Evolutionary conservation across 2,888 invertebrate genomes (phyloP).

Genomic region (Sphaerophoria taeniata): DNA sequence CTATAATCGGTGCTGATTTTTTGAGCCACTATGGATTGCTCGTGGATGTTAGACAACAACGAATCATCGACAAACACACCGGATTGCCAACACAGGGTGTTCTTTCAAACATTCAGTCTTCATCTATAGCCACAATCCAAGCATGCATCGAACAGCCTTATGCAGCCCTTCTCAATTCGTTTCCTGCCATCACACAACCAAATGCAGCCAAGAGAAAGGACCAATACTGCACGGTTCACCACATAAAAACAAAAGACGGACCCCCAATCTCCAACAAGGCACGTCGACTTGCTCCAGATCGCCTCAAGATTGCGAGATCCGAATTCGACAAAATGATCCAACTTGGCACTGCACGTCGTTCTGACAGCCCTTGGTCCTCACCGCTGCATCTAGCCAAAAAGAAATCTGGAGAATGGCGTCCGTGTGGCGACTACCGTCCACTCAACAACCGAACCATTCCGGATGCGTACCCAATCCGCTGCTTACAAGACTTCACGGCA

Average conservation of each 20-base stretch:
- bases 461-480: conserved; percentile 78
- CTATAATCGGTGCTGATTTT: conserved; percentile 36
- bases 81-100: not conserved
- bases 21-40: conserved; percentile 16
- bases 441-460: conserved; percentile 76
- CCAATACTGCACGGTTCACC: conserved; percentile 11
- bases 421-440: conserved; percentile 52
- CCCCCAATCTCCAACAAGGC: conserved; percentile 36
- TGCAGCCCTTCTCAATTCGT: conserved; percentile 25
- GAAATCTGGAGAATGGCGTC: conserved; percentile 37
- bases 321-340: conserved; percentile 44
- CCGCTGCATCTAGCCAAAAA: conserved; percentile 10
- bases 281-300: conserved; percentile 39
- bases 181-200: conserved; percentile 20
- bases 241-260: conserved; percentile 24
- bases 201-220: not conserved
- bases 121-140: not conserved
- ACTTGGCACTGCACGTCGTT: conserved; percentile 35
- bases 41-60: not conserved
- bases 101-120: not conserved
- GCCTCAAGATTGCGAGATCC: conserved; percentile 10
- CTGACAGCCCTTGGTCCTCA: conserved; percentile 19
- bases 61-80: not conserved
- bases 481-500: conserved; percentile 60
- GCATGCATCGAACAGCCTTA: no score